phyloP scores from a whole-genome alignment of 2,888 invertebrate genomes.

The Isoperla grammatica region DNA sequence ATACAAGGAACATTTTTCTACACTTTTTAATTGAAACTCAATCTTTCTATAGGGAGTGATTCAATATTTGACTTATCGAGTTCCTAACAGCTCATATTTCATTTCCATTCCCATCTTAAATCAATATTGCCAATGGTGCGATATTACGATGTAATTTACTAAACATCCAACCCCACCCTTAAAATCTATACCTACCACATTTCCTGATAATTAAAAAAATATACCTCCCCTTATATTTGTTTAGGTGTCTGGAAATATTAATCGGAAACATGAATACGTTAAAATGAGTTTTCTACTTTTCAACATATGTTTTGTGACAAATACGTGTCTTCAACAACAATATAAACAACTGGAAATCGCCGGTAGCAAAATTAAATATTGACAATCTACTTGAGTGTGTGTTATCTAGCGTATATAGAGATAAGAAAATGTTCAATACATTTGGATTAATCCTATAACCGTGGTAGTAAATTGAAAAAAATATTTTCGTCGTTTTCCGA shows the following conservation, averaged over 20 bases:
- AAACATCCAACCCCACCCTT: background rate
- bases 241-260: slow-evolving; percentile 16
- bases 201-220: slow-evolving; percentile 21
- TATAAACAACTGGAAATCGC: slow-evolving; percentile 9
- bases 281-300: background rate
- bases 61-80: background rate
- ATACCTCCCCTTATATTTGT: slow-evolving; percentile 9
- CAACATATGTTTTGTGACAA: slow-evolving; percentile 11
- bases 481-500: background rate
- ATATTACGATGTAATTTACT: background rate
- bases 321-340: background rate
- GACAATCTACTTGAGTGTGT: slow-evolving; percentile 22
- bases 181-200: slow-evolving; percentile 2
- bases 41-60: too few relatives aligned
- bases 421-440: slow-evolving; percentile 14
- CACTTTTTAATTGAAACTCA: too few relatives aligned
- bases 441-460: background rate
- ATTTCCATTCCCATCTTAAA: background rate
- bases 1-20: too few relatives aligned
- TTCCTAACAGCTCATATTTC: background rate
- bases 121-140: background rate
- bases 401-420: background rate
- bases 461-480: slow-evolving; percentile 6
- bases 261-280: background rate
- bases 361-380: slow-evolving; percentile 27